phyloP scores from a whole-genome alignment of 1,140 invertebrate species.

The Drosophila willistoni region DNA sequence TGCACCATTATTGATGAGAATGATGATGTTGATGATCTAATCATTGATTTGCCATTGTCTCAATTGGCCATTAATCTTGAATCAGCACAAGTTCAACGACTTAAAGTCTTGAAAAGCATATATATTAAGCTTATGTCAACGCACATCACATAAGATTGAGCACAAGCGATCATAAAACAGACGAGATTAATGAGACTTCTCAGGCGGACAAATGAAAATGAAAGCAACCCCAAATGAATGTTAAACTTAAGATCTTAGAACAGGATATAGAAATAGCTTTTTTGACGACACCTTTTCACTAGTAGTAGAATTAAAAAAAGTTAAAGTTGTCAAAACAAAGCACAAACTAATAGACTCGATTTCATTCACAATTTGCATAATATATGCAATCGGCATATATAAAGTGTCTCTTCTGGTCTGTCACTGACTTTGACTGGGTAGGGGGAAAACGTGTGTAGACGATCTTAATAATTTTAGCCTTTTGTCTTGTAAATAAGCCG shows the following conservation, averaged over 20 bases:
- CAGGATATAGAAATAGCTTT: constrained; percentile 71
- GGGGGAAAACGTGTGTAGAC: not conserved
- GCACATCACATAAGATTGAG: constrained; percentile 8
- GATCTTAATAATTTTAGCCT: constrained; percentile 4
- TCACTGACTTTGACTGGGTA: not conserved
- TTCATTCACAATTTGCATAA: constrained; percentile 73
- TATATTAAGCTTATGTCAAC: constrained; percentile 13
- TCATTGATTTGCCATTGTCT: not conserved
- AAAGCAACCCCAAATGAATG: not conserved
- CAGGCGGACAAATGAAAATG: constrained; percentile 8
- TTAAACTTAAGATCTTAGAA: constrained; percentile 28
- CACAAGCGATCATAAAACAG: constrained; percentile 27
- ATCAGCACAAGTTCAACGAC: constrained; percentile 21
- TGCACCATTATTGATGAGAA: not conserved
- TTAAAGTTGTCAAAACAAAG: constrained; percentile 61
- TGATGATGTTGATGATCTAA: constrained; percentile 4
- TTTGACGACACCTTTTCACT: constrained; percentile 51
- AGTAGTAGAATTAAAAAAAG: constrained; percentile 30
- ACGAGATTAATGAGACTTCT: constrained; percentile 35
- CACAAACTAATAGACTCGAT: constrained; percentile 58
- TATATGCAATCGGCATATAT: constrained; percentile 25
- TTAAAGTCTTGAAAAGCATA: constrained; percentile 2
- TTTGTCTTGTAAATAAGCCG: constrained; percentile 12
- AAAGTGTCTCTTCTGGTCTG: constrained; percentile 25
- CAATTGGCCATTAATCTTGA: constrained; percentile 47